Percentiles rank a stretch among this genome's conserved stretches.
phyloP scores from a whole-genome alignment of 2,797 vertebrate genomes.

The Sebastes vulpes region DNA sequence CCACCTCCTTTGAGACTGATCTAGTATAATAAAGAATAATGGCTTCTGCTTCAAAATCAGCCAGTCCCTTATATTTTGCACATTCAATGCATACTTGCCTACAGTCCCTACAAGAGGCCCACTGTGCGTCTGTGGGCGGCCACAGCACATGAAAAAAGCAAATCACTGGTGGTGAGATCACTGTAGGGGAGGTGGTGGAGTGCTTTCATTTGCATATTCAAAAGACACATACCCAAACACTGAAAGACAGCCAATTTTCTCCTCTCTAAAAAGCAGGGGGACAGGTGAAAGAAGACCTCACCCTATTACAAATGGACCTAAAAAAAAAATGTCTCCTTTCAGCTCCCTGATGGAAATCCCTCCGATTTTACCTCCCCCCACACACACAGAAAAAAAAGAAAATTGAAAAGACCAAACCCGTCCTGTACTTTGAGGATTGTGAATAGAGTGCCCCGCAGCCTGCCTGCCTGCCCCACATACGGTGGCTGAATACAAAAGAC shows the following conservation, averaged over 20 bases:
- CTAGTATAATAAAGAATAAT: not conserved
- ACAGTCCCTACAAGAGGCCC: conserved; percentile 3
- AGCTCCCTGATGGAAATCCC: conserved; percentile 44
- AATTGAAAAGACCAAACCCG: conserved; percentile 62
- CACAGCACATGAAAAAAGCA: conserved; percentile 29
- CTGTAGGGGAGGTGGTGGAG: conserved; percentile 25
- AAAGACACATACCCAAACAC: conserved; percentile 56
- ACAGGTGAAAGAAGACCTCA: conserved; percentile 70
- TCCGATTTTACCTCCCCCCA: conserved; percentile 9
- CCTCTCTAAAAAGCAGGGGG: conserved; percentile 32
- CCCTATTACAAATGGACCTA: conserved; percentile 24
- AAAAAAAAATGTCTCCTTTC: conserved; percentile 41
- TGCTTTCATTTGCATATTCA: conserved; percentile 65
- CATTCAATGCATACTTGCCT: not conserved
- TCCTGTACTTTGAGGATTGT: conserved; percentile 79
- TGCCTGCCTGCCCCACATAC: conserved; percentile 76
- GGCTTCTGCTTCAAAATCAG: not conserved
- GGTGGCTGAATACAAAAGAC: conserved; percentile 80
- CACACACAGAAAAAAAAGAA: not conserved
- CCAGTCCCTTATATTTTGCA: no score
- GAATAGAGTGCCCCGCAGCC: conserved; percentile 71
- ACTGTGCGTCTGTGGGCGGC: conserved; percentile 13
- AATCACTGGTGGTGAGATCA: conserved; percentile 64
- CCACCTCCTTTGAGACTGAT: not conserved
- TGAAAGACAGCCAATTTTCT: conserved; percentile 52